phyloP scores from a whole-genome alignment of 2,113 vertebrate species.

The Dasyornis broadbenti region DNA sequence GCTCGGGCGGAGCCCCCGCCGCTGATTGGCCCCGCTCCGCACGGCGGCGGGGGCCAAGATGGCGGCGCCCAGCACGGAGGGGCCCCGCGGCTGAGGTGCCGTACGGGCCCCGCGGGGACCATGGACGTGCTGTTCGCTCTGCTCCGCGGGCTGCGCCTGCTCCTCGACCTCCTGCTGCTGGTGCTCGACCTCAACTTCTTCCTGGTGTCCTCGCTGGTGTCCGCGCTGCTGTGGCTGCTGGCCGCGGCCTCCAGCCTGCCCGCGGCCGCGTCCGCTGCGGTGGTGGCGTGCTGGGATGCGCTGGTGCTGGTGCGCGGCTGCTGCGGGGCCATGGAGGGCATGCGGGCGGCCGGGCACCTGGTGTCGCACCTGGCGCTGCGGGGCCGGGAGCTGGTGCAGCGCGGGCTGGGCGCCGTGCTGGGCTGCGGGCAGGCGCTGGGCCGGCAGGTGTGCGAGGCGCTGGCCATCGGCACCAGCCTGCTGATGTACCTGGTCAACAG shows the following conservation, averaged over 20 bases:
- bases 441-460: slow-evolving; percentile 78
- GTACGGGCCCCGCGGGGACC: background rate
- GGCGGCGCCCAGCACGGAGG: background rate
- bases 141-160: slow-evolving; percentile 76
- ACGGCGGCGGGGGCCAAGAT: background rate
- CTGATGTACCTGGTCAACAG: slow-evolving; percentile 89
- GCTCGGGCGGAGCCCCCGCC: fast-evolving
- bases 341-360: slow-evolving; percentile 87
- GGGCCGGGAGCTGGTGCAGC: slow-evolving; percentile 80
- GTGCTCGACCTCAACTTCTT: slow-evolving; percentile 89
- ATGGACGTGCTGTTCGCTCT: slow-evolving; percentile 84
- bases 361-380: slow-evolving; percentile 78
- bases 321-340: slow-evolving; percentile 79
- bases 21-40: slow-evolving; percentile 1
- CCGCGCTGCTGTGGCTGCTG: slow-evolving; percentile 71
- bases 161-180: slow-evolving; percentile 78
- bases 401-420: slow-evolving; percentile 70
- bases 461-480: slow-evolving; percentile 81
- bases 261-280: slow-evolving; percentile 57
- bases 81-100: background rate
- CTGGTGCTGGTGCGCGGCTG: slow-evolving; percentile 68
- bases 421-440: slow-evolving; percentile 72
- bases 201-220: slow-evolving; percentile 82
- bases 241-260: slow-evolving; percentile 78
- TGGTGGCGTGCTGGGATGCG: slow-evolving; percentile 75